Percentiles rank a stretch among this genome's conserved stretches.
phyloP scores from a whole-genome alignment of 2,797 vertebrate genomes.

The Trematomus bernacchii region DNA sequence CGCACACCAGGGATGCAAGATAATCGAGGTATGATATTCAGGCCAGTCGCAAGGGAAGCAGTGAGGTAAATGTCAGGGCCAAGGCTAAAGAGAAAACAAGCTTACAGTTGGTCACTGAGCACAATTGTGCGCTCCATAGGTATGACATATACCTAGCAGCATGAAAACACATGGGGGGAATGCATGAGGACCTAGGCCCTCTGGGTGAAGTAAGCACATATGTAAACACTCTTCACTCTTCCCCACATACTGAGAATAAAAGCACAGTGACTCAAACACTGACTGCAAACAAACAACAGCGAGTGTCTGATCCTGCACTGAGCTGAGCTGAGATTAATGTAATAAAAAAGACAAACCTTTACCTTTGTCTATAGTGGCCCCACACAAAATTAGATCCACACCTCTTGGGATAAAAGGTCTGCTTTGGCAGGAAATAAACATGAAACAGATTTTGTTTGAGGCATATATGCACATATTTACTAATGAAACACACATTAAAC shows the following conservation, averaged over 20 bases:
- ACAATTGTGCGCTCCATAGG: slow-evolving; percentile 70
- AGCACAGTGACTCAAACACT: slow-evolving; percentile 31
- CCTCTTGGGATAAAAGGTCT: slow-evolving; percentile 49
- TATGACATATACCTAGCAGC: slow-evolving; percentile 76
- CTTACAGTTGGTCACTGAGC: slow-evolving; percentile 70
- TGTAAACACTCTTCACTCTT: slow-evolving; percentile 65
- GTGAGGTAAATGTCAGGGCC: slow-evolving; percentile 79
- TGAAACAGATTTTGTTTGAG: slow-evolving; percentile 35
- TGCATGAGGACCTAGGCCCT: slow-evolving; percentile 53
- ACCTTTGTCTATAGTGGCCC: slow-evolving; percentile 7
- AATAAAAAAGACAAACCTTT: slow-evolving; percentile 40
- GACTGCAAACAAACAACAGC: slow-evolving; percentile 43
- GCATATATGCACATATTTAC: slow-evolving; percentile 19
- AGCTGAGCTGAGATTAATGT: slow-evolving; percentile 6
- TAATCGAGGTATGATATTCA: slow-evolving; percentile 71
- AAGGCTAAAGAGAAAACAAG: slow-evolving; percentile 80
- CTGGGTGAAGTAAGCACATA: slow-evolving; percentile 68
- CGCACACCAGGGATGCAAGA: slow-evolving; percentile 54
- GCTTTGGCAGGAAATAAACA: slow-evolving; percentile 66
- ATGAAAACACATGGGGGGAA: slow-evolving; percentile 52
- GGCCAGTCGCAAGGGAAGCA: slow-evolving; percentile 59
- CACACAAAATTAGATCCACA: slow-evolving; percentile 43
- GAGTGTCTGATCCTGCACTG: slow-evolving; percentile 33
- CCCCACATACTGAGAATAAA: slow-evolving; percentile 47
- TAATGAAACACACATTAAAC: slow-evolving; percentile 56